Conservation (phyloP, 2,888 invertebrate species). For the Chirona hameri region DNA sequence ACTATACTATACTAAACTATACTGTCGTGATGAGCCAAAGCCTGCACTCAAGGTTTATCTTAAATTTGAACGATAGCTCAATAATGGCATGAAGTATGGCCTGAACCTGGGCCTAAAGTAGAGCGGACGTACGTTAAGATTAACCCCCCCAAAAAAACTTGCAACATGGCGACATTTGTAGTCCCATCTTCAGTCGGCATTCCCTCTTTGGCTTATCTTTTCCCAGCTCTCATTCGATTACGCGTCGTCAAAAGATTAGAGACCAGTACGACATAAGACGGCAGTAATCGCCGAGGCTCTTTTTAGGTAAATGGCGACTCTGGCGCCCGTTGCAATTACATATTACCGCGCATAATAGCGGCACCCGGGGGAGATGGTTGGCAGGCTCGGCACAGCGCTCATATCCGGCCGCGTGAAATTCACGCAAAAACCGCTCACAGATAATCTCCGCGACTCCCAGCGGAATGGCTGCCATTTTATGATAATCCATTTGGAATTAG, state of each 20-base stretch:
- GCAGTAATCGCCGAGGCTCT: neutral
- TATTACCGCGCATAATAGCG: neutral
- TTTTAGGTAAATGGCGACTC: neutral
- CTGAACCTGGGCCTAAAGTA: too few species aligned
- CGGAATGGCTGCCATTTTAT: neutral
- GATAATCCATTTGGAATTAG: constrained; percentile 1
- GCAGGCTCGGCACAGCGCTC: neutral
- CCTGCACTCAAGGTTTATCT: too few species aligned
- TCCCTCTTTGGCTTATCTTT: neutral
- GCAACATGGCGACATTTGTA: too few species aligned
- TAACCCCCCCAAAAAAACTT: too few species aligned
- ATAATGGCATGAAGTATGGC: too few species aligned
- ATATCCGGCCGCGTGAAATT: neutral
- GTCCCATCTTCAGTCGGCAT: neutral
- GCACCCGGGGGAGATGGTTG: neutral
- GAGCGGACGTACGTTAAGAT: too few species aligned
- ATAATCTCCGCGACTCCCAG: neutral
- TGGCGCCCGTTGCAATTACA: neutral
- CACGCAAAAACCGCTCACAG: constrained; percentile 3
- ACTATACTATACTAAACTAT: too few species aligned
- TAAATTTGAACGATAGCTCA: too few species aligned
- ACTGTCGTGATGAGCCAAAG: too few species aligned
- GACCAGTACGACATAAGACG: neutral
- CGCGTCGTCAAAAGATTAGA: neutral
- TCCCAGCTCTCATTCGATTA: neutral